Percentiles rank a stretch among this genome's conserved stretches.
Evolutionary conservation across 2,113 vertebrate genomes (phyloP).

Genomic region (Menura novaehollandiae): DNA sequence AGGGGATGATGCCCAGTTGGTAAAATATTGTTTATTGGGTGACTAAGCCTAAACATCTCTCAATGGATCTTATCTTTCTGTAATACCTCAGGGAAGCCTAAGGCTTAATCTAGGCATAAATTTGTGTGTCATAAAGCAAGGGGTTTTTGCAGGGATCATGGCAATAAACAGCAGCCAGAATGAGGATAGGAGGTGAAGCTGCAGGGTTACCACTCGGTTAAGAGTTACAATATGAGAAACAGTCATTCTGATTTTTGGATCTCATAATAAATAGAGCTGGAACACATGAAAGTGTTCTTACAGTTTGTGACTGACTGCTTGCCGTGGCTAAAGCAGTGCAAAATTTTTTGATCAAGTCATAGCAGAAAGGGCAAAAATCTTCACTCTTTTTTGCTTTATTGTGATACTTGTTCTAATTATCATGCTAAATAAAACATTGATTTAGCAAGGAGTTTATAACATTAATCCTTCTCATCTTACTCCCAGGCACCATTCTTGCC

Average conservation of each 20-base stretch:
- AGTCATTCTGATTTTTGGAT: background rate
- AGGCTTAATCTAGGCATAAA: background rate
- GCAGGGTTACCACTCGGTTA: background rate
- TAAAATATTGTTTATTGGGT: background rate
- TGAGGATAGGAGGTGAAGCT: background rate
- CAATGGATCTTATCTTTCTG: background rate
- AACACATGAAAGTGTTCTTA: background rate
- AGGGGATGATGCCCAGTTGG: background rate
- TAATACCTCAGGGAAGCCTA: background rate
- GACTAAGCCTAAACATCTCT: background rate
- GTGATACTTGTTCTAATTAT: background rate
- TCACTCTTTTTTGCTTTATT: background rate
- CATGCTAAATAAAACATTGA: background rate
- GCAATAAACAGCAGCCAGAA: background rate
- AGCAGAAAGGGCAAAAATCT: background rate
- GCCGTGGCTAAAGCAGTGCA: background rate
- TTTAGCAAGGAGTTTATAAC: background rate
- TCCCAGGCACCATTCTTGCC: background rate
- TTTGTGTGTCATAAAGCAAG: background rate
- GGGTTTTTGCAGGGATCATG: background rate
- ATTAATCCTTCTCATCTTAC: background rate
- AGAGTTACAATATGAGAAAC: background rate
- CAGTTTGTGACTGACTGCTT: background rate
- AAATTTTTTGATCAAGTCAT: background rate
- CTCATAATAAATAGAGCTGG: background rate